Conservation (phyloP, 2,888 invertebrate genomes). For the Chironomus riparius region DNA sequence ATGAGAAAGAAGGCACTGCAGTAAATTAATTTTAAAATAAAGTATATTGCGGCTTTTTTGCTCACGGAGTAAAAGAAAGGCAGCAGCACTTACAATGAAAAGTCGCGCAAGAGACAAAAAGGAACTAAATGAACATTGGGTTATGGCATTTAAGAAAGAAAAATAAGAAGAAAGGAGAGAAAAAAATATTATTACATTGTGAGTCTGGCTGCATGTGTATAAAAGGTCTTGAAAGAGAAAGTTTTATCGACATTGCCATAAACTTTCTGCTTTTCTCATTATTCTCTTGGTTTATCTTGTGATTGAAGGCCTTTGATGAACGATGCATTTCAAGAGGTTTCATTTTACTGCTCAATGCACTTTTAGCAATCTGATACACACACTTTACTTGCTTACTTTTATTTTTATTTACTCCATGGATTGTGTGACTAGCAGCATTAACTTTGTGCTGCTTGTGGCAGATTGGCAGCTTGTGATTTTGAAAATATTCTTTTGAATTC, state of each 20-base stretch:
- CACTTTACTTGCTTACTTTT: not conserved
- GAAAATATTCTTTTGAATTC: no score
- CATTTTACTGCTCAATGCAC: not conserved
- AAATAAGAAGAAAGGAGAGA: not conserved
- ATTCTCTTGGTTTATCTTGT: no score
- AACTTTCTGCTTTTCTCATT: not conserved
- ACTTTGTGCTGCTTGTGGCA: no score
- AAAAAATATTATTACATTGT: not conserved
- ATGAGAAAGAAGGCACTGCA: not conserved
- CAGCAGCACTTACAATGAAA: not conserved
- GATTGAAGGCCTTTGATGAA: no score
- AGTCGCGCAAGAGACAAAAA: not conserved
- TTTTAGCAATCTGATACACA: not conserved
- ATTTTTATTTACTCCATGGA: not conserved
- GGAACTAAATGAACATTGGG: not conserved
- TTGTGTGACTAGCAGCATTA: no score
- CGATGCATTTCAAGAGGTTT: no score
- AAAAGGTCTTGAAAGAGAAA: not conserved
- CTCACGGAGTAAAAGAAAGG: no score
- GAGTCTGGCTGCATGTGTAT: not conserved
- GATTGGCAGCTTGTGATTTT: no score
- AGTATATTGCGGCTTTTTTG: not conserved
- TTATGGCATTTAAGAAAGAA: not conserved
- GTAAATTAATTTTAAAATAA: not conserved
- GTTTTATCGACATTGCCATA: not conserved